A percentile compares a stretch with the other conserved stretches of the same genome.
phyloP scores from a whole-genome alignment of 2,113 vertebrate genomes.

The Syngnathus scovelli region DNA sequence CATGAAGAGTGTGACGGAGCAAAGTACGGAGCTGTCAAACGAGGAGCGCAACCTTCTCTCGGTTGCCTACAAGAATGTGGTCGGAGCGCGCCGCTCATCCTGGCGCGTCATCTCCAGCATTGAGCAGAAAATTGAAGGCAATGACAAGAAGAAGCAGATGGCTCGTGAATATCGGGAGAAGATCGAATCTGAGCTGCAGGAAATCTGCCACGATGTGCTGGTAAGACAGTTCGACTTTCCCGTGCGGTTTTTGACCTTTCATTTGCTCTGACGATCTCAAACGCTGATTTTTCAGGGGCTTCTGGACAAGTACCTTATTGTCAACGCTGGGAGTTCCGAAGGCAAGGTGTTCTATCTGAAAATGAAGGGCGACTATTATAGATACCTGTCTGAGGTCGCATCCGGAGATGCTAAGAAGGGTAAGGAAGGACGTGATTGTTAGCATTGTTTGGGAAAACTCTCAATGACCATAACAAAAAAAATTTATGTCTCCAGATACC shows the following conservation, averaged over 20 bases:
- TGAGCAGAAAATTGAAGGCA: slow-evolving; percentile 93
- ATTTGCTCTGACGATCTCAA: not conserved
- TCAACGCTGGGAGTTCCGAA: slow-evolving; percentile 82
- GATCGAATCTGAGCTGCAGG: slow-evolving; percentile 89
- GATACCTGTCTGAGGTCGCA: slow-evolving; percentile 98
- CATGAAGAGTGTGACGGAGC: slow-evolving; percentile 95
- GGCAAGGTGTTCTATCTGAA: slow-evolving; percentile 99
- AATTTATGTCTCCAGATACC: slow-evolving; percentile 72
- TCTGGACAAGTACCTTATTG: slow-evolving; percentile 92
- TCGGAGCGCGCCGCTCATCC: slow-evolving; percentile 94
- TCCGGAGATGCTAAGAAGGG: slow-evolving; percentile 88
- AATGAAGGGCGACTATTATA: slow-evolving; percentile 99
- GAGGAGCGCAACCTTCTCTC: slow-evolving; percentile 97
- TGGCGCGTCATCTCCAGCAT: slow-evolving; percentile 99
- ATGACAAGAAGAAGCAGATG: slow-evolving; percentile 97
- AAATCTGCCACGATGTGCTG: slow-evolving; percentile 96
- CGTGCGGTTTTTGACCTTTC: not conserved
- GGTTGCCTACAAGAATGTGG: slow-evolving; percentile 98
- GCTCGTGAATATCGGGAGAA: slow-evolving; percentile 93
- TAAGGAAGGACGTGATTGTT: slow-evolving; percentile 62
- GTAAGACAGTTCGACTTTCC: slow-evolving; percentile 66
- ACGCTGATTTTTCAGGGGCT: slow-evolving; percentile 77
- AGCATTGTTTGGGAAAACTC: not conserved
- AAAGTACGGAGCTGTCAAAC: slow-evolving; percentile 88
- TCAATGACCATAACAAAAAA: not conserved